Evolutionary conservation across 2,888 invertebrate genomes (phyloP), one percentile per base, ranked within the genome.

Genomic region (Piscicola geometra): DNA sequence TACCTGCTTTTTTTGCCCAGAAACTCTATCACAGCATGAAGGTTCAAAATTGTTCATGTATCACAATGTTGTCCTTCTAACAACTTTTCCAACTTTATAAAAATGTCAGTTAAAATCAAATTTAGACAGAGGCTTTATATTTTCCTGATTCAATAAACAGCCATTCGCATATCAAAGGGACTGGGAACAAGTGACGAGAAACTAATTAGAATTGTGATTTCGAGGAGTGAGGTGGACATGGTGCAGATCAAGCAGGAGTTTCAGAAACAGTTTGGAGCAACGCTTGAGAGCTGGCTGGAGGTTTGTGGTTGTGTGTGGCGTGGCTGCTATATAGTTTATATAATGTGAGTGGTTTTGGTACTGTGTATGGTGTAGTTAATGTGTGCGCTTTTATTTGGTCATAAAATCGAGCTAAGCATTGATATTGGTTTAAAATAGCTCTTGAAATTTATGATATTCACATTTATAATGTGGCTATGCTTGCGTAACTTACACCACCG

Each of bases 231-330:
- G 77, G 72, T 79, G 9, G 84, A 85, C 80, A 84, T 85, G 84
- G 82, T 83, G 15, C 83, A 84, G 79, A 84, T 85, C 76, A 85
- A 84, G 78, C 81, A 82, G 64, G 83, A 82, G 76, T 85, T 84
- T 78, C 83, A 83, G 80, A 80, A 77, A n/a, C 78, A 78, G 71
- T 84, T 82, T 78, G 81, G 81, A 9, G 80, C 84, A 75, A 75
- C 82, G 1, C 79, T 85, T 71, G 84, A 82, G 60, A 79, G 78
- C 52, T 84, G 83, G 72, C 80, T 84, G 41, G 79, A 81, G 81
- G 84, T 84, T 77, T 77, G 82, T 80, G 32, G 9, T 25, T 50
- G 32, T 77, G n/a, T 28, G 30, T 33, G n/a, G 28, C 15, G 41
- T 15, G 41, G n/a, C n/a, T 41, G 41, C 9, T 41, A 15, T 5